A percentile compares a stretch with the other conserved stretches of the same genome.
These are phyloP conservation scores for Prunella strophiata DNA, from an alignment of 2,797 vertebrate genomes.

Conservation along the genomic window DNA sequence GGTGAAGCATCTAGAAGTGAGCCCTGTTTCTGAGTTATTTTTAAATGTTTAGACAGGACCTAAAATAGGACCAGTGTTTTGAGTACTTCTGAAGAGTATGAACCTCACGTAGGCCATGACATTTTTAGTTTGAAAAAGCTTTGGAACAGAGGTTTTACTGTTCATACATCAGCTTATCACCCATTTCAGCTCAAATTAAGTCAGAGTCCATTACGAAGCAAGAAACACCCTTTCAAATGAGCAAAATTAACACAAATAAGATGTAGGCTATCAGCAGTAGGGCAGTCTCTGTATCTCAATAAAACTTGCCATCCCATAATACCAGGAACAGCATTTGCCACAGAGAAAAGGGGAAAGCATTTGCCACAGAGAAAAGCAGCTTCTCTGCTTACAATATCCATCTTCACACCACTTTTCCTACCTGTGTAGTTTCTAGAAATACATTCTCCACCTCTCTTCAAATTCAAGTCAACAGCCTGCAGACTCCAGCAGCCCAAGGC, in stretches of 20 bases:
- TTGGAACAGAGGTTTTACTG: not conserved
- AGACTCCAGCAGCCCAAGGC: not conserved
- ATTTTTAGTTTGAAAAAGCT: not conserved
- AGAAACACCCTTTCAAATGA: not conserved
- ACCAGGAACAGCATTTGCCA: not conserved
- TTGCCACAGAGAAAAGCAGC: not conserved
- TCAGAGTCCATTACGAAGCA: not conserved
- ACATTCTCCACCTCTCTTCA: not conserved
- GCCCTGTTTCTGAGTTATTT: conserved; percentile 32
- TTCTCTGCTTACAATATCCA: not conserved
- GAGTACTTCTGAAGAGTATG: conserved; percentile 15
- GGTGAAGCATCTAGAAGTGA: not conserved
- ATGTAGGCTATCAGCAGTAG: not conserved
- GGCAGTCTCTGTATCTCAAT: not conserved
- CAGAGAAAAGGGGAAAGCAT: not conserved
- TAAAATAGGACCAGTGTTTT: conserved; percentile 36
- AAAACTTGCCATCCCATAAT: not conserved
- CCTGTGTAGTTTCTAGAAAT: not conserved
- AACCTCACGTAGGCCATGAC: conserved; percentile 13
- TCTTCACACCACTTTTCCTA: not conserved
- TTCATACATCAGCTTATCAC: conserved; percentile 3
- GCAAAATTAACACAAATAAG: not conserved
- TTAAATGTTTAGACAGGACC: conserved; percentile 36
- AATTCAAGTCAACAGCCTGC: not conserved
- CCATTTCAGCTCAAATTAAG: conserved; percentile 8